These are phyloP conservation scores for Ibidorhyncha struthersii DNA, from an alignment of 2,113 vertebrate species.

Conservation along the genomic window DNA sequence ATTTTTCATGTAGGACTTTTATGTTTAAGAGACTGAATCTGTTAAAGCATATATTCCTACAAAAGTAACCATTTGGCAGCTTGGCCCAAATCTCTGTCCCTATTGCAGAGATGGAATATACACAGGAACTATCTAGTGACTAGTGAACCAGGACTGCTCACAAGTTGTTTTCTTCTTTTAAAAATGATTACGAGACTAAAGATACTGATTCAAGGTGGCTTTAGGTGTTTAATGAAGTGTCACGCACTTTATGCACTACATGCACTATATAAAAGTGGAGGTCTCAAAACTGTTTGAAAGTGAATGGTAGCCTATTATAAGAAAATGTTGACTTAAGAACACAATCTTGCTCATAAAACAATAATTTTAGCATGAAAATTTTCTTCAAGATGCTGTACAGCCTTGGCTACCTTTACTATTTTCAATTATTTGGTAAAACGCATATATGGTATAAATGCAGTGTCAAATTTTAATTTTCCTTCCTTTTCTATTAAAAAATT, in stretches of 20 bases:
- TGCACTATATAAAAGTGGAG: not conserved
- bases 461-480: not conserved
- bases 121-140: not conserved
- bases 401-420: not conserved
- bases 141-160: not conserved
- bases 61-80: conserved; percentile 38
- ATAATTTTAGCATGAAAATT: not conserved
- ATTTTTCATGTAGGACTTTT: conserved; percentile 42
- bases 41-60: conserved; percentile 27
- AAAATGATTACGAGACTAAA: not conserved
- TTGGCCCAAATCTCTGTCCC: not conserved
- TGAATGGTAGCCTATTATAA: not conserved
- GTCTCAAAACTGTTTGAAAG: not conserved
- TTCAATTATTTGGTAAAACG: not conserved
- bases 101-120: not conserved
- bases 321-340: not conserved
- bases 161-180: not conserved
- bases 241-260: not conserved
- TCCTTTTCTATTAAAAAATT: not conserved
- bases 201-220: conserved; percentile 1
- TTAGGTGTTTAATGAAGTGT: not conserved
- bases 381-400: not conserved
- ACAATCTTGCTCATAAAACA: not conserved
- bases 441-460: not conserved
- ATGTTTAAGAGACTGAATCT: conserved; percentile 7